Percentiles rank a stretch among this genome's conserved stretches.
Conservation (phyloP, 2,888 invertebrate species). For the Hybos culiciformis region DNA sequence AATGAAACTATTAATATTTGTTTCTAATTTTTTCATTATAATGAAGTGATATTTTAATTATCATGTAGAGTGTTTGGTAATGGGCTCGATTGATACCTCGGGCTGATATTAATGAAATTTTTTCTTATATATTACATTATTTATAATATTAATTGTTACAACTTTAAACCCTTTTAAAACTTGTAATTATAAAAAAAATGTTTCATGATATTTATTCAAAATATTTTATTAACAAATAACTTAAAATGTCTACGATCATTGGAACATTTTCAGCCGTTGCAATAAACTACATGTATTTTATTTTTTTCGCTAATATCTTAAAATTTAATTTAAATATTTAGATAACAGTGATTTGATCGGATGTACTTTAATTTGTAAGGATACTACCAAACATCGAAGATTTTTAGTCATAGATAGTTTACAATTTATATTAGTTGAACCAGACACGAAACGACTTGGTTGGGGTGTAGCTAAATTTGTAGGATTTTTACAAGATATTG, state of each 20-base stretch:
- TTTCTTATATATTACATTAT: too few relatives aligned
- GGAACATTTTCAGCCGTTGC: too few relatives aligned
- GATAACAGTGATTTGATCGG: constrained; percentile 96
- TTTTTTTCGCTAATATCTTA: not conserved
- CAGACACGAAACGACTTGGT: constrained; percentile 83
- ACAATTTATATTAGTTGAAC: constrained; percentile 94
- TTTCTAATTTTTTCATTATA: constrained; percentile 7
- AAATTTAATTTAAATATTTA: constrained; percentile 35
- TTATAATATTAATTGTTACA: too few relatives aligned
- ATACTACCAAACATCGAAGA: constrained; percentile 77
- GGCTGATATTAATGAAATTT: too few relatives aligned
- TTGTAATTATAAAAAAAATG: too few relatives aligned
- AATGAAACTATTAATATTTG: not conserved
- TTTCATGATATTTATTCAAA: too few relatives aligned
- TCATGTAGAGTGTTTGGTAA: too few relatives aligned
- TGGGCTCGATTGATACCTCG: too few relatives aligned
- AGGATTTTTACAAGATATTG: constrained; percentile 89
- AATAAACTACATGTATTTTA: not conserved
- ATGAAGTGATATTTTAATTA: too few relatives aligned
- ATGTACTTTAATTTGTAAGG: constrained; percentile 84
- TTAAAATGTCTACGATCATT: too few relatives aligned
- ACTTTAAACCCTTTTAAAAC: too few relatives aligned
- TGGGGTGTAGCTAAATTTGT: constrained; percentile 98
- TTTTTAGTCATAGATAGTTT: constrained; percentile 92
- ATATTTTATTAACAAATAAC: too few relatives aligned